phyloP scores from a whole-genome alignment of 2,797 vertebrate genomes.

The Melopsittacus undulatus region DNA sequence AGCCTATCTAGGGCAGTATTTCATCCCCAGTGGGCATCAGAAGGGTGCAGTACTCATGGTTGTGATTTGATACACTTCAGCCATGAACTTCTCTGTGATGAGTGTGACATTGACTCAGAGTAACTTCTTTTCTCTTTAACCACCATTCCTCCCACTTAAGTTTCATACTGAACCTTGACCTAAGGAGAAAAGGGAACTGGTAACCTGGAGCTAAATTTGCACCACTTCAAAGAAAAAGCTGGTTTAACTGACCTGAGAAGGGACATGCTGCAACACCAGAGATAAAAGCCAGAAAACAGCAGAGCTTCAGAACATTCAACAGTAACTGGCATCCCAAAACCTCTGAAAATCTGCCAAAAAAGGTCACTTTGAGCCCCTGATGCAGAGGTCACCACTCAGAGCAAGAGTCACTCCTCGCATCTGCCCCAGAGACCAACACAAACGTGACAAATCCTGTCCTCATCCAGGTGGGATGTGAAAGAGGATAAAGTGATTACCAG shows the following conservation, averaged over 20 bases:
- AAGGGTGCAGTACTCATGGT: not conserved
- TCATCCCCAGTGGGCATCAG: not conserved
- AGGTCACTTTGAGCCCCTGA: fast-evolving
- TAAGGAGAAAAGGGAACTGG: not conserved
- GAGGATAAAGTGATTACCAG: not conserved
- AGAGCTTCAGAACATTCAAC: not conserved
- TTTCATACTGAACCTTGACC: not conserved
- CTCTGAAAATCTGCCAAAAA: not conserved
- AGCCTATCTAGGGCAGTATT: not conserved
- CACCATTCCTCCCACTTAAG: not conserved
- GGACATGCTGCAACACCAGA: not conserved
- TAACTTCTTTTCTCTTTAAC: not conserved
- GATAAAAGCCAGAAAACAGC: not conserved
- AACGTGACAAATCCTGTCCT: not conserved
- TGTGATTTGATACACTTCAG: not conserved
- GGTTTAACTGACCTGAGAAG: not conserved
- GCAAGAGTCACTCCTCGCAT: not conserved
- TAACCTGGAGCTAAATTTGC: not conserved
- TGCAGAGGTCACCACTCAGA: not conserved
- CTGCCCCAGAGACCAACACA: not conserved
- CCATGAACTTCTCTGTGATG: not conserved
- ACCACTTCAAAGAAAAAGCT: not conserved
- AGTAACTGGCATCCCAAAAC: not conserved
- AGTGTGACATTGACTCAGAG: not conserved
- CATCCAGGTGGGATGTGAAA: not conserved